Conservation (phyloP, 1,140 invertebrate species). For the Drosophila subobscura region DNA sequence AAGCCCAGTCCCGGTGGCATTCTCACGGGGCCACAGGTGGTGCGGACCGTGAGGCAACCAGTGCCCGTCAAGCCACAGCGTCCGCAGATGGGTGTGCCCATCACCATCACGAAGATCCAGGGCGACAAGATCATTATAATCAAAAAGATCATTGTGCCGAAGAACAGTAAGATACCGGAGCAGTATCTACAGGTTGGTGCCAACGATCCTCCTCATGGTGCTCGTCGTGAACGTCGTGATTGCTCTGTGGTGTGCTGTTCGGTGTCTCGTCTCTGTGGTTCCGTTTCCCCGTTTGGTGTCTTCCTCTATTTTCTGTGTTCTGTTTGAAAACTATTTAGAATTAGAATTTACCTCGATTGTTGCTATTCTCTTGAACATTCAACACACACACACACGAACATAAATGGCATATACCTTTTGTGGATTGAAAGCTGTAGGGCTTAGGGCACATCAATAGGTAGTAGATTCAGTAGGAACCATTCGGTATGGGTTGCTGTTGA, state of each 20-base stretch:
- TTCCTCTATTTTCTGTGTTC: slow-evolving; percentile 22
- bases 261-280: no score
- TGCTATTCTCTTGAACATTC: neutral
- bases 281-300: slow-evolving; percentile 46
- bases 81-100: slow-evolving; percentile 69
- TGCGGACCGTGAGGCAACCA: slow-evolving; percentile 36
- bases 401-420: no score
- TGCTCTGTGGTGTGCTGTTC: slow-evolving; percentile 13
- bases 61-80: slow-evolving; percentile 58
- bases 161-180: slow-evolving; percentile 83
- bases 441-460: no score
- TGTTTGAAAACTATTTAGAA: slow-evolving; percentile 42
- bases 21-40: slow-evolving; percentile 68
- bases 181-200: slow-evolving; percentile 82
- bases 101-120: slow-evolving; percentile 81
- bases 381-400: slow-evolving; percentile 12
- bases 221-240: slow-evolving; percentile 36
- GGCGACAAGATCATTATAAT: slow-evolving; percentile 83
- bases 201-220: slow-evolving; percentile 38
- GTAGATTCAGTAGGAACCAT: no score
- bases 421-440: no score
- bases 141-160: slow-evolving; percentile 80
- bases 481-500: no score
- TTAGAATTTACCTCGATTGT: slow-evolving; percentile 56
- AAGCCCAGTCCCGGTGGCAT: slow-evolving; percentile 74